Evolutionary conservation across 2,888 invertebrate genomes (phyloP).

Genomic region (Oligia latruncula): DNA sequence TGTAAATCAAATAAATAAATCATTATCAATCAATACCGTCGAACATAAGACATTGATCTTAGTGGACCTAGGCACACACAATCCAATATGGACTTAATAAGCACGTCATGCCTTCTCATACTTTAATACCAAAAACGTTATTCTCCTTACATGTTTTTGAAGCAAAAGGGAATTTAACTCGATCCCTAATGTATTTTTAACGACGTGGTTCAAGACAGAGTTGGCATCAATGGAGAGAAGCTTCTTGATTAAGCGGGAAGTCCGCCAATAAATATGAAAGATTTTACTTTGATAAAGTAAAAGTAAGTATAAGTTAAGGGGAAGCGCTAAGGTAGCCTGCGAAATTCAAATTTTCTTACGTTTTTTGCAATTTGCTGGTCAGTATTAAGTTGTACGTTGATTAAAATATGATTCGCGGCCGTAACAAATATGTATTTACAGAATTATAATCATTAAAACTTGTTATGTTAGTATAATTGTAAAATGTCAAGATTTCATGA

Average conservation of each 20-base stretch:
- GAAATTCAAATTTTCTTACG: too few relatives aligned
- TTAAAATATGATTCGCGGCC: too few relatives aligned
- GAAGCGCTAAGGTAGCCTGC: too few relatives aligned
- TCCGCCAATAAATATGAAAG: constrained; percentile 32
- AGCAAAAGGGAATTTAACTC: constrained; percentile 27
- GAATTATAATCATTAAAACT: too few relatives aligned
- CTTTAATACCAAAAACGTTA: not conserved
- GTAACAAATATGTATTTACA: too few relatives aligned
- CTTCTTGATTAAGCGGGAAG: constrained; percentile 1
- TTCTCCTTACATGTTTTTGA: constrained; percentile 18
- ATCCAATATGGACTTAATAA: not conserved
- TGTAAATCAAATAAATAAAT: not conserved
- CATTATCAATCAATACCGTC: not conserved
- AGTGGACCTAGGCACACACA: not conserved
- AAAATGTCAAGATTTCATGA: too few relatives aligned
- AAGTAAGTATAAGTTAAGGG: too few relatives aligned
- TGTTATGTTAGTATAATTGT: too few relatives aligned
- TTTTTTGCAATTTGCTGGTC: too few relatives aligned
- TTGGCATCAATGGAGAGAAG: constrained; percentile 1
- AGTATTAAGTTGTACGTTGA: too few relatives aligned
- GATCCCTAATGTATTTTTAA: constrained; percentile 51
- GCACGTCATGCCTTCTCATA: not conserved
- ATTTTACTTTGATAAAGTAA: constrained; percentile 4
- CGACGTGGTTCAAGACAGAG: constrained; percentile 19
- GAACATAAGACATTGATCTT: too few relatives aligned